A percentile compares a stretch with the other conserved stretches of the same genome.
phyloP scores from a whole-genome alignment of 2,797 vertebrate species.

The Semaprochilodus insignis region DNA sequence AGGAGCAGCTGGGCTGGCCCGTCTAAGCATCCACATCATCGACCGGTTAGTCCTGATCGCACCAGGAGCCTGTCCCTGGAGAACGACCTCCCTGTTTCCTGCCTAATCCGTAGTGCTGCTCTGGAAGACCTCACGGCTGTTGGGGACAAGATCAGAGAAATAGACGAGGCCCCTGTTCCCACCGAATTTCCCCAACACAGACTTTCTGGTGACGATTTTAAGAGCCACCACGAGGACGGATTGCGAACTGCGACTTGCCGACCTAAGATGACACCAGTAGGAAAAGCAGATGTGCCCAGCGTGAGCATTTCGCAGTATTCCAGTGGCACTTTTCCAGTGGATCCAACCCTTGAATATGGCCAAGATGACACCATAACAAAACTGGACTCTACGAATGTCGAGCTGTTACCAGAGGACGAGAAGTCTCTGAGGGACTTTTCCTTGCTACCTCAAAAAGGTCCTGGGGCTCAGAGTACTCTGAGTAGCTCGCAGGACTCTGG shows the following conservation, averaged over 20 bases:
- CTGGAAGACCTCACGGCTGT: conserved; percentile 78
- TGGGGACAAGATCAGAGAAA: conserved; percentile 55
- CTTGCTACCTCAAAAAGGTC: neutral
- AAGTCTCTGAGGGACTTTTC: neutral
- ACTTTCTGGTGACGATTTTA: conserved; percentile 22
- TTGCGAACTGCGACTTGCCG: neutral
- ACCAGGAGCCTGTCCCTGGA: conserved; percentile 64
- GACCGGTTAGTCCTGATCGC: conserved; percentile 73
- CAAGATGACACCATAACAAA: neutral
- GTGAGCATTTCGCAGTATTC: neutral
- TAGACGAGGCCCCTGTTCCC: neutral
- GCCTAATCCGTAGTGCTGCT: conserved; percentile 71
- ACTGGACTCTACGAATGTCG: conserved; percentile 5
- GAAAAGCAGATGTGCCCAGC: neutral
- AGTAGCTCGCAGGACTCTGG: conserved; percentile 58
- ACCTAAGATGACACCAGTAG: neutral
- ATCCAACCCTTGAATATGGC: conserved; percentile 16
- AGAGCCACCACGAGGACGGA: neutral
- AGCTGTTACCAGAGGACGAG: neutral
- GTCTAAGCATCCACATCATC: conserved; percentile 20
- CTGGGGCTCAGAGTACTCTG: conserved; percentile 42
- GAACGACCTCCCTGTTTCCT: conserved; percentile 51
- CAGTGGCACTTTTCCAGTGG: neutral
- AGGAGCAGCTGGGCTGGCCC: conserved; percentile 43
- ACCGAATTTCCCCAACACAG: conserved; percentile 34